These are phyloP conservation scores for Drosophila seguyi DNA, from an alignment of 1,140 invertebrate species.

Conservation along the genomic window DNA sequence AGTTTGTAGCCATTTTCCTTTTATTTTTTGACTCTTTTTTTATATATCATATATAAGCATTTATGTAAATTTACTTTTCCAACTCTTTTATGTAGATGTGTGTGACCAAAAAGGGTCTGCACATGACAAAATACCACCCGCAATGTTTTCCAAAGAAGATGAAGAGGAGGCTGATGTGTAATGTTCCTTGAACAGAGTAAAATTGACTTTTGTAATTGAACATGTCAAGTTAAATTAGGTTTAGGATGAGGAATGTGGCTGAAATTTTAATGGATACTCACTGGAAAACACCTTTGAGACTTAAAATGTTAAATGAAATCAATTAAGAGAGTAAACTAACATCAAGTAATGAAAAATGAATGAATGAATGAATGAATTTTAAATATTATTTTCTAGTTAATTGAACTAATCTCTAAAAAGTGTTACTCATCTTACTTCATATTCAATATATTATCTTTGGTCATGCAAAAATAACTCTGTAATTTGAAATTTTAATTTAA, in stretches of 20 bases:
- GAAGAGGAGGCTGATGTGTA: conserved; percentile 9
- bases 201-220: conserved; percentile 42
- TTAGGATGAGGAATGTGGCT: background rate
- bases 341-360: background rate
- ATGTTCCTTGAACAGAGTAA: conserved; percentile 10
- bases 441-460: background rate
- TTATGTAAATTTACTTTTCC: conserved; percentile 36
- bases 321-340: background rate
- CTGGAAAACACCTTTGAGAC: background rate
- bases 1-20: conserved; percentile 8
- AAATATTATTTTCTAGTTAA: background rate
- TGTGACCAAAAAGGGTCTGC: conserved; percentile 28
- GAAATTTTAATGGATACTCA: background rate
- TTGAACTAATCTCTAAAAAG: too few relatives aligned
- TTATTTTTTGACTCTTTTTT: conserved; percentile 15
- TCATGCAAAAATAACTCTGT: background rate
- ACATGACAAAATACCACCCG: conserved; percentile 15
- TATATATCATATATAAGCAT: conserved; percentile 12
- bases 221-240: conserved; percentile 13
- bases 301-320: background rate
- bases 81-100: conserved; percentile 39
- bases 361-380: too few relatives aligned
- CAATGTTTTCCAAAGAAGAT: conserved; percentile 6
- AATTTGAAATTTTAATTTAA: conserved; percentile 2
- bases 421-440: background rate